Evolutionary conservation across 2,888 invertebrate species (phyloP).

Genomic region (Tuberolachnus salignus): DNA sequence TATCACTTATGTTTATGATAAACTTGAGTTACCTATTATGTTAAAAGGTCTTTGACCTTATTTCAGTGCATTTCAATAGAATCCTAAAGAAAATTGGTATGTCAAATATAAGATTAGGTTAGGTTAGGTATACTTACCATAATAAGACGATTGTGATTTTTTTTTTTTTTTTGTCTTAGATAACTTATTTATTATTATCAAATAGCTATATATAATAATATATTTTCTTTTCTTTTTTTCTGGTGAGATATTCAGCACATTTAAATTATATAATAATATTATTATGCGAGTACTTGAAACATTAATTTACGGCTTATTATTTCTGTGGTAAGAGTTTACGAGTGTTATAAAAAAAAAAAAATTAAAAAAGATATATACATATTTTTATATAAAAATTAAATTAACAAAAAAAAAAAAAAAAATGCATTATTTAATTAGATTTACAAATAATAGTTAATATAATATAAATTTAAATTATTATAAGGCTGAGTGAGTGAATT

Average conservation of each 20-base stretch:
- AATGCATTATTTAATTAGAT: not conserved
- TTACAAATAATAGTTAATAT: not conserved
- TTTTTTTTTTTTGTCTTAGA: conserved; percentile 26
- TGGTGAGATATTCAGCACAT: not conserved
- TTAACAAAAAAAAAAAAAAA: conserved; percentile 1
- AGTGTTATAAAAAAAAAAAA: conserved; percentile 11
- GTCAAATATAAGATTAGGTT: conserved; percentile 8
- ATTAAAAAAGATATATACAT: not conserved
- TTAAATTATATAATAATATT: not conserved
- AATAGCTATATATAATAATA: too few species aligned
- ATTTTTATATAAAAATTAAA: conserved; percentile 34
- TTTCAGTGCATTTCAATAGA: conserved; percentile 9
- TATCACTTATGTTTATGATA: not conserved
- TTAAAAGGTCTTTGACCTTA: conserved; percentile 19
- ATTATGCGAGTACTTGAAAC: not conserved
- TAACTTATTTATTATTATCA: not conserved
- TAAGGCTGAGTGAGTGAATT: conserved; percentile 47
- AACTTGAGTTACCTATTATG: conserved; percentile 35
- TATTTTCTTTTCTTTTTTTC: not conserved
- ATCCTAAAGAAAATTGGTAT: conserved; percentile 21
- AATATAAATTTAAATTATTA: conserved; percentile 13
- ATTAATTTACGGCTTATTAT: conserved; percentile 11
- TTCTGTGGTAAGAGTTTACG: too few species aligned
- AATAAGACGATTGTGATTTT: conserved; percentile 47
- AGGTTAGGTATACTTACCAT: too few species aligned